Conservation (phyloP, 1,140 invertebrate genomes). For the Drosophila arizonae region DNA sequence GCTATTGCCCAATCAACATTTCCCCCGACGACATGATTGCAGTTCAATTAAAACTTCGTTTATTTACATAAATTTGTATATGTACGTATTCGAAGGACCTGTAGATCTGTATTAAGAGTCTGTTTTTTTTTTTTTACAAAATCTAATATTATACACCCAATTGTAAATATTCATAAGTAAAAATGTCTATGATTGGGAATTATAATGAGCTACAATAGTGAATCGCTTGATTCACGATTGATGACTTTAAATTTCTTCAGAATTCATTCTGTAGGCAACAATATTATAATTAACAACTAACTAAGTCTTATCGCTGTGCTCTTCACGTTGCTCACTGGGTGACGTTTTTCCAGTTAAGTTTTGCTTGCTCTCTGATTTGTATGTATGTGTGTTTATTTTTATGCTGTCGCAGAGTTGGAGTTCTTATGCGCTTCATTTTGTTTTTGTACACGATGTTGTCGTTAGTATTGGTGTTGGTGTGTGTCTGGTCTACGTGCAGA, state of each 20-base stretch:
- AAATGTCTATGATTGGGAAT: too few relatives aligned
- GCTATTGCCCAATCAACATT: constrained; percentile 46
- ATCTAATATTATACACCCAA: too few relatives aligned
- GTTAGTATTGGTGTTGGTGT: constrained; percentile 48
- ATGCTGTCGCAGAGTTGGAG: constrained; percentile 65
- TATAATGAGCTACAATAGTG: too few relatives aligned
- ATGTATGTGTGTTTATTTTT: constrained; percentile 66
- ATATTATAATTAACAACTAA: constrained; percentile 32
- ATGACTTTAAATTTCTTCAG: not conserved
- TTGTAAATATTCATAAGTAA: too few relatives aligned
- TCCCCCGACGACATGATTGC: not conserved
- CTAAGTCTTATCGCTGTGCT: constrained; percentile 16
- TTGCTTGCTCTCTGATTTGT: constrained; percentile 26
- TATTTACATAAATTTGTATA: too few relatives aligned
- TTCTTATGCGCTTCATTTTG: constrained; percentile 64
- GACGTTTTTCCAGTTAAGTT: constrained; percentile 71
- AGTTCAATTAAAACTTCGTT: too few relatives aligned
- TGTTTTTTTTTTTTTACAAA: too few relatives aligned
- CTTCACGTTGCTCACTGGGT: constrained; percentile 46
- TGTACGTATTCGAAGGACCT: too few relatives aligned
- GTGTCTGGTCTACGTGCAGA: constrained; percentile 75
- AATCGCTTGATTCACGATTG: not conserved
- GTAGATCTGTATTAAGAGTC: too few relatives aligned
- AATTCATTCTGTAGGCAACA: constrained; percentile 8
- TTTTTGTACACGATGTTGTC: constrained; percentile 43